Percentiles rank a stretch among this genome's conserved stretches.
Evolutionary conservation across 2,888 invertebrate species (phyloP).

Genomic region (Stenolophus ochropezus): DNA sequence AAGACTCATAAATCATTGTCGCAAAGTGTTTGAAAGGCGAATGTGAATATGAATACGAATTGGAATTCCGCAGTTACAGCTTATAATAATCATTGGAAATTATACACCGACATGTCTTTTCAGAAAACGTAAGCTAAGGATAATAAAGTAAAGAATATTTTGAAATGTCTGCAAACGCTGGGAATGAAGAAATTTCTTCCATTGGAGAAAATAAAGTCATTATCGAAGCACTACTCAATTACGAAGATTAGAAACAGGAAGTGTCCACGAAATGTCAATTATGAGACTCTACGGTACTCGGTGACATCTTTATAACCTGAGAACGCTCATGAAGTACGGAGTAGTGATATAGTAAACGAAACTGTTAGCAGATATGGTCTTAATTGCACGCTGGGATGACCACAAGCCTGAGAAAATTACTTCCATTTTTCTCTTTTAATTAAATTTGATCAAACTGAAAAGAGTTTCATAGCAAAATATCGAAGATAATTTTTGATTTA

Average conservation of each 20-base stretch:
- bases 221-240: conserved; percentile 16
- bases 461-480: too few relatives aligned
- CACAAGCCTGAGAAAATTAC: background rate
- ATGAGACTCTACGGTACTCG: conserved; percentile 12
- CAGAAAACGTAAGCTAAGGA: too few relatives aligned
- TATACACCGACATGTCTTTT: too few relatives aligned
- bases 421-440: background rate
- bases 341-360: background rate
- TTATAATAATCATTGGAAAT: too few relatives aligned
- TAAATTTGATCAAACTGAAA: too few relatives aligned
- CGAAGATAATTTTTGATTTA: too few relatives aligned
- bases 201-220: background rate
- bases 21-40: background rate
- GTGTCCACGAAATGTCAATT: conserved; percentile 43
- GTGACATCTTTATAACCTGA: conserved; percentile 35
- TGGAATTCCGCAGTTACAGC: too few relatives aligned
- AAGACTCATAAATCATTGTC: conserved; percentile 5
- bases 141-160: too few relatives aligned
- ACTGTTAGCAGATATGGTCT: background rate
- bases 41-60: background rate
- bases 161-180: too few relatives aligned
- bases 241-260: conserved; percentile 41
- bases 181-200: background rate
- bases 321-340: background rate
- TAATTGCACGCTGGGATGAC: background rate